Percentiles rank a stretch among this genome's conserved stretches.
These are phyloP conservation scores for Meandrina meandrites DNA, from an alignment of 92 coral and sea anemone species.

Conservation along the genomic window DNA sequence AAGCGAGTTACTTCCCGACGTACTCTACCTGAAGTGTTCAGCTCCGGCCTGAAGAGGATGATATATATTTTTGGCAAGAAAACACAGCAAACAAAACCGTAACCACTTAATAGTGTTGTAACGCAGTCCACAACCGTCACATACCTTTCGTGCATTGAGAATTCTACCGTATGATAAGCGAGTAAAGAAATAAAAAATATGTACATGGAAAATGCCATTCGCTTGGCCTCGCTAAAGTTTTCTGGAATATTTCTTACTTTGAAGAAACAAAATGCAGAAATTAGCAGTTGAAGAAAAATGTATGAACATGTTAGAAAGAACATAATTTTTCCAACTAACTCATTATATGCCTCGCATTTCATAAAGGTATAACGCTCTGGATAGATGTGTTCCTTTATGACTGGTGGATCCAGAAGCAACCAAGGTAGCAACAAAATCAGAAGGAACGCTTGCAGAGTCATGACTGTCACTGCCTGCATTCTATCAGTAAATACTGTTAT, in stretches of 20 bases:
- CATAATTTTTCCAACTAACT: slow-evolving; percentile 34
- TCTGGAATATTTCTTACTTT: slow-evolving; percentile 35
- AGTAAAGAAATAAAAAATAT: not conserved
- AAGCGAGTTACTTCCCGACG: not conserved
- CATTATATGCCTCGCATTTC: slow-evolving; percentile 45
- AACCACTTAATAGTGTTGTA: not conserved
- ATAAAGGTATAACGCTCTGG: slow-evolving; percentile 44
- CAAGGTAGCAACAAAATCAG: slow-evolving; percentile 29
- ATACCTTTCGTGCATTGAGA: not conserved
- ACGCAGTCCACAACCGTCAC: not conserved
- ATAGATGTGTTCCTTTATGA: slow-evolving; percentile 2
- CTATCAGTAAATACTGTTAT: not conserved
- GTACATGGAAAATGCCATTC: not conserved
- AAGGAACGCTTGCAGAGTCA: not conserved
- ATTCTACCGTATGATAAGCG: not conserved
- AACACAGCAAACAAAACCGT: not conserved
- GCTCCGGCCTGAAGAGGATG: not conserved
- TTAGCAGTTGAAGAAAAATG: slow-evolving; percentile 44
- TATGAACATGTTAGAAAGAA: slow-evolving; percentile 48
- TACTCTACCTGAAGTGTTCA: too few species aligned
- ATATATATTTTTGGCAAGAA: not conserved
- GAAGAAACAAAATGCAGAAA: slow-evolving; percentile 69
- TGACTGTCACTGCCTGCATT: not conserved
- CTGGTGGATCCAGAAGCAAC: slow-evolving; percentile 59
- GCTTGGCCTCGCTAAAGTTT: not conserved